phyloP scores from a whole-genome alignment of 2,888 invertebrate genomes.

The Proisotoma minuta region DNA sequence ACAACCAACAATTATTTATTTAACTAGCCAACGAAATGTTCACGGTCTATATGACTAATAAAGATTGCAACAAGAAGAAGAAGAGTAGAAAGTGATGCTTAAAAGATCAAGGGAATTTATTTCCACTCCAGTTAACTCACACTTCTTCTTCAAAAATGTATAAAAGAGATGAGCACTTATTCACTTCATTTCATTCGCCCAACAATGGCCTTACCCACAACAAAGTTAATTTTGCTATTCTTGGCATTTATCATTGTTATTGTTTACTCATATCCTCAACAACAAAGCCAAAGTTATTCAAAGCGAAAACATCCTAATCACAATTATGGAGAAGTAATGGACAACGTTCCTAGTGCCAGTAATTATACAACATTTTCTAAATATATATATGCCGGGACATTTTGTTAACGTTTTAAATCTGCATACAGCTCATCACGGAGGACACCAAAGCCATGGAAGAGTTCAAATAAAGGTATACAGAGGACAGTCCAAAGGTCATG shows the following conservation, averaged over 20 bases:
- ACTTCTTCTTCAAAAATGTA: neutral
- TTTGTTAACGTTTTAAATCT: neutral
- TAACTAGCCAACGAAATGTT: neutral
- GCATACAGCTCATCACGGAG: conserved; percentile 47
- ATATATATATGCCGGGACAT: neutral
- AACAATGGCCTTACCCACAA: conserved; percentile 2
- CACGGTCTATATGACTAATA: neutral
- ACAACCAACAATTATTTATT: neutral
- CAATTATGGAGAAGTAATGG: conserved; percentile 7
- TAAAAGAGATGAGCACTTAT: conserved; percentile 6
- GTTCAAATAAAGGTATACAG: conserved; percentile 72
- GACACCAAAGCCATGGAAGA: conserved; percentile 59
- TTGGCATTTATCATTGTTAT: neutral
- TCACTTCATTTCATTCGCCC: conserved; percentile 6
- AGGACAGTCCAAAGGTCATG: conserved; percentile 61
- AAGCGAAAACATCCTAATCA: conserved; percentile 1
- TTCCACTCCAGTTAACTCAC: conserved; percentile 13
- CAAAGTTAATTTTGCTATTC: neutral
- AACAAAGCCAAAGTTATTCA: conserved; percentile 1
- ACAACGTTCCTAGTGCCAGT: conserved; percentile 9
- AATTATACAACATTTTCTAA: neutral
- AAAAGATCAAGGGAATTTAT: conserved; percentile 16
- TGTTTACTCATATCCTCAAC: neutral
- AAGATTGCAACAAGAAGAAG: no score
- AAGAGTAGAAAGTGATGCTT: conserved; percentile 14